Evolutionary conservation across 2,797 vertebrate species (phyloP), one percentile per base, ranked within the genome.

Genomic region (Sternotherus odoratus): DNA sequence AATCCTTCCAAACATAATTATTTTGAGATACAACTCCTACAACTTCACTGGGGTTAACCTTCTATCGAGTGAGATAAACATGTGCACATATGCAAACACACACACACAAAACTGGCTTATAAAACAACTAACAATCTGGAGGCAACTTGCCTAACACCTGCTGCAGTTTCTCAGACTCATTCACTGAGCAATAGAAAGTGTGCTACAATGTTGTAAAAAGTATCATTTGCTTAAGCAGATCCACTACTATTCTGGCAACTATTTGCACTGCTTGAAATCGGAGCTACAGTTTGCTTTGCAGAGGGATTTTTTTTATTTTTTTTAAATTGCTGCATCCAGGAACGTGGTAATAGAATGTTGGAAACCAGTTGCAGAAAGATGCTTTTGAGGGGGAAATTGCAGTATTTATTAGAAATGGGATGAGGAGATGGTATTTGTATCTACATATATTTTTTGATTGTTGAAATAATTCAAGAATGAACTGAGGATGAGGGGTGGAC

Each of bases 1-100:
- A 94, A 85, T 78, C 57, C 17, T 53, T 93, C 79, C 24, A 86
- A 89, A 92, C 26, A 92, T 5, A 89, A 88, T 93, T 89, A 90
- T 77, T 1, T 11, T 63, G 95, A 92, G 85, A 93, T 3, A 51
- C 82, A 79, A 78, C 69, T 91, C 88, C 57, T 49, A 51, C 28
- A 86, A 79, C 81, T 83, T 92, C 90, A 78, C 0, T 36, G 74
- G 88, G 93, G 91, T 96, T 87, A 92, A 17, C 69, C 77, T 86
- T 28, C 79, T 86, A 87, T 82, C 48, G 86, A 66, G 2, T 0
- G 1, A 74, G 86, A 91, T 83, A 92, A 95, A 94, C 0, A 30
- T n/a, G 28, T 46, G 86, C 69, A 82, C 60, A 50, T 39, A n/a
- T 57, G 60, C 49, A 28, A 13, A 33, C 12, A 16, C 93, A 91